A percentile compares a stretch with the other conserved stretches of the same genome.
These are phyloP conservation scores for Barbus barbus DNA, from an alignment of 2,113 vertebrate species.

Conservation along the genomic window DNA sequence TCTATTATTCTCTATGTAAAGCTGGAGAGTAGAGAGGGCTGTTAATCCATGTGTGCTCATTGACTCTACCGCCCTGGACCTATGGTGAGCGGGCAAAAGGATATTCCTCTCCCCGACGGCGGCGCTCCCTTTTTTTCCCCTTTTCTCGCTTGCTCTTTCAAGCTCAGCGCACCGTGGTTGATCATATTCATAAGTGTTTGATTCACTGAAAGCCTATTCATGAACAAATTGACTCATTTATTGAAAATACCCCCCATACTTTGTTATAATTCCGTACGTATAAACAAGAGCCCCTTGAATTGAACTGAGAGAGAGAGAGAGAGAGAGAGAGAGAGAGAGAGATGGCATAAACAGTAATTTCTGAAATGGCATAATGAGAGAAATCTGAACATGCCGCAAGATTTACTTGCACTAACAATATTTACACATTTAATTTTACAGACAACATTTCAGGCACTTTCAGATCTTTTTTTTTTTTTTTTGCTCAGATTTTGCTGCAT, in stretches of 20 bases:
- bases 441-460: background rate
- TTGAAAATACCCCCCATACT: constrained; percentile 27
- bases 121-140: constrained; percentile 17
- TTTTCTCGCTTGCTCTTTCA: constrained; percentile 34
- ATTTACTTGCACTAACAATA: background rate
- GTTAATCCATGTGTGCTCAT: constrained; percentile 44
- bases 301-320: constrained; percentile 22
- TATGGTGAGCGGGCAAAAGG: background rate
- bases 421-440: constrained; percentile 12
- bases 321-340: constrained; percentile 12
- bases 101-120: constrained; percentile 21
- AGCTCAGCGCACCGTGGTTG: constrained; percentile 30
- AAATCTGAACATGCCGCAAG: background rate
- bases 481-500: background rate
- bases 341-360: constrained; percentile 33
- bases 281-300: constrained; percentile 32
- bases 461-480: background rate
- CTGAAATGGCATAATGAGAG: constrained; percentile 2
- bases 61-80: constrained; percentile 26
- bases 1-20: constrained; percentile 51
- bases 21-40: constrained; percentile 26
- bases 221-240: constrained; percentile 39
- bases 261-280: constrained; percentile 28
- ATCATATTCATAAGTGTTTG: constrained; percentile 33
- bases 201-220: constrained; percentile 40